phyloP scores from a whole-genome alignment of 2,888 invertebrate species.

The Endomychus coccineus region DNA sequence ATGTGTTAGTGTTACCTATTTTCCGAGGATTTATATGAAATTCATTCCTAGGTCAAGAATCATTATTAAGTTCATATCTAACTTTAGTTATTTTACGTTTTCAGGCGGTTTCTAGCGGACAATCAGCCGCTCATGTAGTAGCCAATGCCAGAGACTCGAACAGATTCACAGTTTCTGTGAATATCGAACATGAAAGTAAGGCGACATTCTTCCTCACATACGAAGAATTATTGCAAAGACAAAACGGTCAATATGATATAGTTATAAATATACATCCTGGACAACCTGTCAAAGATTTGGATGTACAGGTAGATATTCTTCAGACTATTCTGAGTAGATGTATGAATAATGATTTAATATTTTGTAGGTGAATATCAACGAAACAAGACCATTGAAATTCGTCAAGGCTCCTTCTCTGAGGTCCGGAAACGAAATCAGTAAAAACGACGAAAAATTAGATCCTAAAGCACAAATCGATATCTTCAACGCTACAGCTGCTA shows the following conservation, averaged over 20 bases:
- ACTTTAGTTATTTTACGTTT: too few species aligned
- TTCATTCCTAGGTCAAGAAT: too few species aligned
- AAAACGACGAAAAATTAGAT: conserved; percentile 45
- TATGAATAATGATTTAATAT: too few species aligned
- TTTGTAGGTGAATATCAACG: conserved; percentile 51
- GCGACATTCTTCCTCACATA: conserved; percentile 65
- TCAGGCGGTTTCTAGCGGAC: conserved; percentile 51
- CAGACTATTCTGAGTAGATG: too few species aligned
- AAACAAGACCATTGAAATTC: conserved; percentile 52
- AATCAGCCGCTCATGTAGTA: conserved; percentile 54
- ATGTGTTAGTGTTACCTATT: too few species aligned
- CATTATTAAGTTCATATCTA: too few species aligned
- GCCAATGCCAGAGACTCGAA: conserved; percentile 63
- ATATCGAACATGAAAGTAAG: conserved; percentile 55
- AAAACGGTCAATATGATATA: conserved; percentile 59
- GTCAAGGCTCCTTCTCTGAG: conserved; percentile 58
- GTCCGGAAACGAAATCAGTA: conserved; percentile 56
- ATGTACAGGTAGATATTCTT: conserved; percentile 51
- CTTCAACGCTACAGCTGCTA: conserved; percentile 29
- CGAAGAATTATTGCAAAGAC: conserved; percentile 60
- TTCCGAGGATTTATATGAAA: too few species aligned
- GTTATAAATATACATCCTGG: conserved; percentile 63
- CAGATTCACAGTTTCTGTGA: conserved; percentile 60
- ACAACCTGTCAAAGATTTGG: conserved; percentile 56
- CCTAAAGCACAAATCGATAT: conserved; percentile 32